Evolutionary conservation across 37 sponge, comb jelly and placozoan genomes (phyloP), one percentile per base, ranked within the genome.

Genomic region (Petrosia ficiformis): DNA sequence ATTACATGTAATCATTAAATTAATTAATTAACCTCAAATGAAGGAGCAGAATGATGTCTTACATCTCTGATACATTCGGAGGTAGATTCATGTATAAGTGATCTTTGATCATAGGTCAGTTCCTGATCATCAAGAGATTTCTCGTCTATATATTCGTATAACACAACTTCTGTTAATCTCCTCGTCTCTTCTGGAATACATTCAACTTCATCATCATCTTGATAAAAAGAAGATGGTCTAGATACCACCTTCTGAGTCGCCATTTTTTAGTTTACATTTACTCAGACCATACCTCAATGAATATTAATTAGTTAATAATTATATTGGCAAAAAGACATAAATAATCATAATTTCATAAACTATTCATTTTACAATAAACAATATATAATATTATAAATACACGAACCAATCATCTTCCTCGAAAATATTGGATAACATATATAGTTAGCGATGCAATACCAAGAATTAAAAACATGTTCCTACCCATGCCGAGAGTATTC

Each of bases 361-460:
- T n/a, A n/a, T n/a, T n/a, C n/a, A n/a, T n/a, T n/a, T n/a, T n/a
- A n/a, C n/a, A n/a, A n/a, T n/a, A n/a, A n/a, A n/a, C n/a, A n/a
- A n/a, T n/a, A n/a, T n/a, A n/a, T n/a, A n/a, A n/a, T n/a, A n/a
- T n/a, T n/a, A n/a, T n/a, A n/a, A n/a, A n/a, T n/a, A n/a, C n/a
- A n/a, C n/a, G n/a, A n/a, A n/a, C n/a, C n/a, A n/a, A n/a, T 48
- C 14, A 48, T 48, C 54, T 48, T 48, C 54, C 54, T 19, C 54
- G 54, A 14, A 48, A 48, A 48, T 48, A 48, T 48, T 48, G 54
- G 14, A 48, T 40, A 19, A 31, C 72, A 63, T 71, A 80, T 8
- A 80, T 71, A 24, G 65, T 43, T 21, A 80, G 61, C 32, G 72
- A 71, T 38, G 80, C 71, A 16, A 80, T 31, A 25, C 80, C 80